Percentiles rank a stretch among this genome's conserved stretches.
Conservation (phyloP, 2,888 invertebrate species). For the Auanema freiburgensis region DNA sequence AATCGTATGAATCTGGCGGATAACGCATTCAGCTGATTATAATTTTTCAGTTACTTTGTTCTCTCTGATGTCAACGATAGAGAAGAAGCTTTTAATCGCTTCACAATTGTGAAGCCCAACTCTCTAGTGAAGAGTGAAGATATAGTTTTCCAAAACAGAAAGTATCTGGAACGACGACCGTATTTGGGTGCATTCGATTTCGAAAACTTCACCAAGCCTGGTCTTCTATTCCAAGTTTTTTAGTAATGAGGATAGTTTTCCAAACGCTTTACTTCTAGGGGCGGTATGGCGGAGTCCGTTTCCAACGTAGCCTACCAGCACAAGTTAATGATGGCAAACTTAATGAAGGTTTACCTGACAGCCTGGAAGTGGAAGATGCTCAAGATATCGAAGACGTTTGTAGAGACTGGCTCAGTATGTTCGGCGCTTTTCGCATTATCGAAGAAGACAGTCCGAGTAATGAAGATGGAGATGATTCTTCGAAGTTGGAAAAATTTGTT, state of each 20-base stretch:
- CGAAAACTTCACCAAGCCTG: slow-evolving; percentile 5
- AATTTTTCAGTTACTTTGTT: slow-evolving; percentile 9
- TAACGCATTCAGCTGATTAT: background rate
- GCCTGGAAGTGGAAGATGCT: background rate
- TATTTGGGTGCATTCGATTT: background rate
- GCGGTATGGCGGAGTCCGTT: background rate
- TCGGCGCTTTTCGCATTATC: background rate
- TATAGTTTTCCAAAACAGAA: slow-evolving; percentile 6
- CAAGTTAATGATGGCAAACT: background rate
- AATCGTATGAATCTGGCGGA: background rate
- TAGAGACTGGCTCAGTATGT: background rate
- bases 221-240: slow-evolving; percentile 4
- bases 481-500: too few species aligned
- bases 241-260: background rate
- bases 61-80: background rate
- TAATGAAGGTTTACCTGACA: background rate
- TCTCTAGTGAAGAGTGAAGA: slow-evolving; percentile 5
- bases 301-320: background rate
- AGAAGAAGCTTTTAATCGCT: slow-evolving; percentile 6
- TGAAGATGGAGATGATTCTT: too few species aligned
- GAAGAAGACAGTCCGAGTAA: background rate
- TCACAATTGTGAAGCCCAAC: background rate
- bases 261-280: background rate
- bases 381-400: slow-evolving; percentile 4
- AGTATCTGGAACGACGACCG: background rate